Evolutionary conservation across 2,797 vertebrate genomes (phyloP).

Genomic region (Synaphobranchus kaupii): DNA sequence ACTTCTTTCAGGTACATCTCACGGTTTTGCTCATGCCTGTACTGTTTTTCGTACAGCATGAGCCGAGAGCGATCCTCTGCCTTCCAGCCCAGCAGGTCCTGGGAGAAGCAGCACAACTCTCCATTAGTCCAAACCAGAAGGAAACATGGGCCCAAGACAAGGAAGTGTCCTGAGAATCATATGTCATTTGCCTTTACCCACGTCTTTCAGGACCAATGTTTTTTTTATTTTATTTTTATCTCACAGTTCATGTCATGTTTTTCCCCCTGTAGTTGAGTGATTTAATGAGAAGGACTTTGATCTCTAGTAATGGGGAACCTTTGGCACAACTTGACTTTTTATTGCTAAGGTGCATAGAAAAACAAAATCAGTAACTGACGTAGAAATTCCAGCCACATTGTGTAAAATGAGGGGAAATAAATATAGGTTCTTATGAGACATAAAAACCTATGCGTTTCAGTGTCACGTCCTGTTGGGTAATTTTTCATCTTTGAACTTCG

Average conservation of each 20-base stretch:
- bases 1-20: background rate
- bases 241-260: background rate
- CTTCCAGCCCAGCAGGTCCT: background rate
- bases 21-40: slow-evolving; percentile 2
- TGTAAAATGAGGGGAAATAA: too few relatives aligned
- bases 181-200: background rate
- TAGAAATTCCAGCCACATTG: background rate
- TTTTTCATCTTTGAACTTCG: background rate
- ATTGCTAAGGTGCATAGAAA: background rate
- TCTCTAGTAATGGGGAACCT: background rate
- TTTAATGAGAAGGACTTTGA: background rate
- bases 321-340: background rate
- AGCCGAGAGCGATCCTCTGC: background rate
- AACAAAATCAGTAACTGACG: background rate
- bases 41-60: background rate
- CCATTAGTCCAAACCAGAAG: too few relatives aligned
- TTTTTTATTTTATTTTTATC: background rate
- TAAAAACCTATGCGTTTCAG: too few relatives aligned
- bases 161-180: too few relatives aligned
- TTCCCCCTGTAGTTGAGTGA: background rate
- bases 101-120: background rate
- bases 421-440: too few relatives aligned
- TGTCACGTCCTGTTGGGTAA: too few relatives aligned
- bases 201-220: background rate
- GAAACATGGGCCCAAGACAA: too few relatives aligned